Base-by-base conservation (phyloP, 2,797 vertebrate genomes). In the Darevskia mixta region DNA sequence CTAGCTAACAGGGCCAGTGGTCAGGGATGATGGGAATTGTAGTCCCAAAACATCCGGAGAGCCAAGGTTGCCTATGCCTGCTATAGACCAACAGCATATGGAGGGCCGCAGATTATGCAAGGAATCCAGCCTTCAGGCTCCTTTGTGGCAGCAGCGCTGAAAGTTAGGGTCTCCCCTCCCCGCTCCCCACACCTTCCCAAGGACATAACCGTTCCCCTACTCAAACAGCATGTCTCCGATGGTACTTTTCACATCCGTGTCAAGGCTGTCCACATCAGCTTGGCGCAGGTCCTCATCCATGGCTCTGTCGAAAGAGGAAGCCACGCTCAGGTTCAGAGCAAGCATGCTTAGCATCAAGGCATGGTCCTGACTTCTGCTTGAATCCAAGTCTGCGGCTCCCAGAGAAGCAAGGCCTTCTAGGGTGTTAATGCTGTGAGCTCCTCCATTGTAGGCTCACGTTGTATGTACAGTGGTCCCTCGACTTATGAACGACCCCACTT, bases 211-310 rank as follows among this genome's bases (percentile, higher is more conserved):
- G 15, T 43, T 2, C 61, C 64, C 83, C 15, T 97, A 98, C 97
- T 93, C 95, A 69, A 95, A 95, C 55, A 97, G 97, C 75, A 98
- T 97, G 91, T 98, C 97, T 1, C 94, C 95, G 92, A 97, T 97
- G 27, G 97, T 97, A 92, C 96, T 97, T 92, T 98, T 41, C 0
- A 97, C 97, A 79, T 96, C 92, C 43, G 95, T 96, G 1, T 98
- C 97, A 78, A 96, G 15, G 91, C 93, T 96, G 91, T 98, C 95
- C 32, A 35, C 94, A 79, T 98, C 97, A 49, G 88, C 87, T n/a
- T 69, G 85, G 1, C 9, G 95, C 73, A 90, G 87, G 2, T 97
- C 95, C 27, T 96, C 93, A 0, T 96, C 94, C 1, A 88, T 88
- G 45, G 13, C 7, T 41, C 88, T 85, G 71, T 76, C 1, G 66